Evolutionary conservation across 2,113 vertebrate genomes (phyloP), one percentile per base, ranked within the genome.

Genomic region (Steatornis caripensis): DNA sequence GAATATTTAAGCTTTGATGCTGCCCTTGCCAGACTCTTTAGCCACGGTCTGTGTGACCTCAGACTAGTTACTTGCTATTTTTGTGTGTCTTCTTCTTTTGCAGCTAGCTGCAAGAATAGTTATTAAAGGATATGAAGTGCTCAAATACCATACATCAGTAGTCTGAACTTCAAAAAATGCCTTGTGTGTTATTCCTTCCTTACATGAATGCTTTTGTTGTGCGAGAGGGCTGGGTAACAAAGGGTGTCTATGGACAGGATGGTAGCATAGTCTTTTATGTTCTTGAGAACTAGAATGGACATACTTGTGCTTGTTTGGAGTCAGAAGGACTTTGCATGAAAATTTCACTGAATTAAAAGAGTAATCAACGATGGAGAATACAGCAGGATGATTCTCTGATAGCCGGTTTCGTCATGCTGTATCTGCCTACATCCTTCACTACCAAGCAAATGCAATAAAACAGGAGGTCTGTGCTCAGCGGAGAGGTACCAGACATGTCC

Each of bases 151-250:
- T 53, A 39, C 71, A 89, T 95, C 84, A 84, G 6, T 78, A 75
- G 64, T 60, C 23, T 82, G 60, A 76, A 93, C 85, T 89, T 93
- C 45, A 94, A 90, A 91, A 93, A 88, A 74, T 74, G 22, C 27
- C 51, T 87, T 74, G 36, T 7, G 3, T 78, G n/a, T 85, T 87
- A 60, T 91, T 93, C 23, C 36, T 83, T 86, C 51, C 39, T 22
- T 91, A 74, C 77, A 64, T 85, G 75, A 70, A 70, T 43, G 49
- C 16, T 55, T 92, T 90, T 97, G 72, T 81, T 81, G 94, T 91
- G 55, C 0, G 0, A 66, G 43, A 81, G 41, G 36, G 23, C 58
- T 86, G 71, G 29, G 11, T 83, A 69, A 54, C 74, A 54, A 83
- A 91, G 61, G 53, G 30, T 9, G 4, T 69, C 55, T 78, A 7